A percentile compares a stretch with the other conserved stretches of the same genome.
Evolutionary conservation across 2,797 vertebrate genomes (phyloP).

Genomic region (Acestrorhynchus altus): DNA sequence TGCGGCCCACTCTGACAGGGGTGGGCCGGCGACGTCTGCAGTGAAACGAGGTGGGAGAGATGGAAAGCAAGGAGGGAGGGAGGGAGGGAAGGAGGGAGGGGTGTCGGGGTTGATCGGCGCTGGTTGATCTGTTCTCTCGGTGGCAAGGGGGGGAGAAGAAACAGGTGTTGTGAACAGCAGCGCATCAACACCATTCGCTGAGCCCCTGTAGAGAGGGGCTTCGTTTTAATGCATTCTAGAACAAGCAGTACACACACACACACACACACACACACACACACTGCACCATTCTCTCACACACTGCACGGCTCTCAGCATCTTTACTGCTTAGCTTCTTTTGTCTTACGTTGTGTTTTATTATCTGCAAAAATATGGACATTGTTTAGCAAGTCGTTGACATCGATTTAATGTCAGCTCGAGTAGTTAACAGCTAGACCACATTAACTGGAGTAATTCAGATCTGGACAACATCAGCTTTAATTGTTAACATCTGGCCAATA

Average conservation of each 20-base stretch:
- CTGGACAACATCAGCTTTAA: too few relatives aligned
- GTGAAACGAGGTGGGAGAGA: slow-evolving; percentile 14
- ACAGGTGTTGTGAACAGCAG: slow-evolving; percentile 31
- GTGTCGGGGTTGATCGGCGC: slow-evolving; percentile 9
- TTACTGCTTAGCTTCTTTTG: neutral
- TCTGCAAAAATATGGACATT: slow-evolving; percentile 16
- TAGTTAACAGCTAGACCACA: too few relatives aligned
- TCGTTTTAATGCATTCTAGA: slow-evolving; percentile 34
- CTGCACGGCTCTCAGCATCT: neutral
- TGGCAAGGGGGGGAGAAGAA: neutral
- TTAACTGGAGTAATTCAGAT: too few relatives aligned
- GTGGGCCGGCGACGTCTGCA: slow-evolving; percentile 14
- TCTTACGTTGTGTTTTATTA: neutral
- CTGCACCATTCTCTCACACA: slow-evolving; percentile 31
- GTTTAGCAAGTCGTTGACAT: too few relatives aligned
- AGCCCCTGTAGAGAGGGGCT: slow-evolving; percentile 25
- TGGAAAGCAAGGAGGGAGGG: neutral
- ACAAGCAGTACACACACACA: slow-evolving; percentile 19
- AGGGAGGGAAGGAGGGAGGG: neutral
- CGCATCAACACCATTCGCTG: slow-evolving; percentile 12
- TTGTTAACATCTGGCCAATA: too few relatives aligned
- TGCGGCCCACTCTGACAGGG: neutral
- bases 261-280: slow-evolving; percentile 38
- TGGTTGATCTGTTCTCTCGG: neutral
- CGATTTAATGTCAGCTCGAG: too few relatives aligned